phyloP scores from a whole-genome alignment of 2,888 invertebrate species.

The Dasypogon diadema region DNA sequence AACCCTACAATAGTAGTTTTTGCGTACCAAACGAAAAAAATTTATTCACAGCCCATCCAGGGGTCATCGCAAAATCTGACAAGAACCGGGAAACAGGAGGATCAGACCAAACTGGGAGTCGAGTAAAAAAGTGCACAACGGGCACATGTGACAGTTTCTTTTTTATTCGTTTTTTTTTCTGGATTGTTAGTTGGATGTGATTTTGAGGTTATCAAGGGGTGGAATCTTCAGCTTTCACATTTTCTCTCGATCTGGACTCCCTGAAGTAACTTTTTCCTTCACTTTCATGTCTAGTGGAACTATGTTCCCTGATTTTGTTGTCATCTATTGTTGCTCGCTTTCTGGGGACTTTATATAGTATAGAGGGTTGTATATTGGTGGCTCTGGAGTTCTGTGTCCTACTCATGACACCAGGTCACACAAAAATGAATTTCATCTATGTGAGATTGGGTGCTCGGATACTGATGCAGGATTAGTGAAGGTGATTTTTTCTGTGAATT shows the following conservation, averaged over 20 bases:
- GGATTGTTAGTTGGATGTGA: constrained; percentile 36
- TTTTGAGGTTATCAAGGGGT: constrained; percentile 44
- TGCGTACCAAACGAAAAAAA: constrained; percentile 38
- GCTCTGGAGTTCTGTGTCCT: constrained; percentile 34
- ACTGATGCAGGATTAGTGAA: constrained; percentile 34
- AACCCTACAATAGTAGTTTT: constrained; percentile 15
- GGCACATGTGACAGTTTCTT: constrained; percentile 44
- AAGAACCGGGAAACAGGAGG: constrained; percentile 44
- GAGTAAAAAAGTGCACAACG: constrained; percentile 39
- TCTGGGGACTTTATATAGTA: constrained; percentile 4
- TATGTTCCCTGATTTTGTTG: constrained; percentile 44
- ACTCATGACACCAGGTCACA: neutral
- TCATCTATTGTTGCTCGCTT: constrained; percentile 33
- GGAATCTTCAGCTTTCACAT: constrained; percentile 47
- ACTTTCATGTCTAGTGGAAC: neutral
- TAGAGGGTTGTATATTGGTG: neutral
- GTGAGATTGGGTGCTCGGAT: neutral
- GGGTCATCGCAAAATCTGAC: constrained; percentile 47
- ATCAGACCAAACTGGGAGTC: constrained; percentile 27
- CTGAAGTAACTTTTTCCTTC: constrained; percentile 30
- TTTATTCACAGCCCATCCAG: constrained; percentile 50
- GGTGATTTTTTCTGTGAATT: constrained; percentile 22
- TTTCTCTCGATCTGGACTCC: constrained; percentile 22
- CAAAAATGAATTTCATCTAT: constrained; percentile 14
- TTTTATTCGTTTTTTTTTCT: constrained; percentile 24